Evolutionary conservation across 2,888 invertebrate genomes (phyloP).

Genomic region (Aquatica leii): DNA sequence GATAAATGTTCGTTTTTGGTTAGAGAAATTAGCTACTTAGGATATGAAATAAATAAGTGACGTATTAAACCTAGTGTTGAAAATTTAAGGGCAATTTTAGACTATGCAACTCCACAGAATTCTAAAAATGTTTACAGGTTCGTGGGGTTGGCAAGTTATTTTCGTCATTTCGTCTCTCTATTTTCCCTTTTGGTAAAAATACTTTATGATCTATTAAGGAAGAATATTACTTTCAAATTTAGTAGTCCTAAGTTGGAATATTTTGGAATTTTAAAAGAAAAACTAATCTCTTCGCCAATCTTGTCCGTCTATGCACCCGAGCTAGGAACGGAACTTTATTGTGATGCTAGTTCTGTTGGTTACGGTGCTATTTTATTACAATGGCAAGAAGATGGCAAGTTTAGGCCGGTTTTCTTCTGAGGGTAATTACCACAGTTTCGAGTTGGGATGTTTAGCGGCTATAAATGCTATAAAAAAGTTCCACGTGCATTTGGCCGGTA

Average conservation of each 20-base stretch:
- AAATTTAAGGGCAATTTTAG: not conserved
- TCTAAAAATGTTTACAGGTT: conserved; percentile 21
- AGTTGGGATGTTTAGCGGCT: too few species aligned
- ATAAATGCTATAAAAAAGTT: too few species aligned
- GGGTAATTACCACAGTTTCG: conserved; percentile 50
- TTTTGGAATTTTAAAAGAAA: not conserved
- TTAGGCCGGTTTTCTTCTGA: conserved; percentile 49
- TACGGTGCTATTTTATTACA: conserved; percentile 52
- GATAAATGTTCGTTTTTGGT: conserved; percentile 46
- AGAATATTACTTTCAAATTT: conserved; percentile 37
- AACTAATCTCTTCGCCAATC: conserved; percentile 39
- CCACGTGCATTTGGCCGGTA: too few species aligned
- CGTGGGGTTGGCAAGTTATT: conserved; percentile 45
- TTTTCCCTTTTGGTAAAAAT: conserved; percentile 41
- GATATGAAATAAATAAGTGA: conserved; percentile 44
- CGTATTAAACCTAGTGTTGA: conserved; percentile 30
- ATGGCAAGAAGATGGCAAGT: conserved; percentile 41
- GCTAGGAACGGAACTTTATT: conserved; percentile 51
- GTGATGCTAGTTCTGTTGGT: conserved; percentile 50
- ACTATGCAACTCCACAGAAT: conserved; percentile 10
- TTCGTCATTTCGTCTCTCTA: conserved; percentile 45
- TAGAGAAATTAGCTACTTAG: conserved; percentile 47
- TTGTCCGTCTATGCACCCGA: conserved; percentile 49
- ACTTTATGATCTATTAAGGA: conserved; percentile 38
- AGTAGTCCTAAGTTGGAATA: not conserved